phyloP scores from a whole-genome alignment of 2,797 vertebrate genomes.

The Odontamblyopus rebecca region DNA sequence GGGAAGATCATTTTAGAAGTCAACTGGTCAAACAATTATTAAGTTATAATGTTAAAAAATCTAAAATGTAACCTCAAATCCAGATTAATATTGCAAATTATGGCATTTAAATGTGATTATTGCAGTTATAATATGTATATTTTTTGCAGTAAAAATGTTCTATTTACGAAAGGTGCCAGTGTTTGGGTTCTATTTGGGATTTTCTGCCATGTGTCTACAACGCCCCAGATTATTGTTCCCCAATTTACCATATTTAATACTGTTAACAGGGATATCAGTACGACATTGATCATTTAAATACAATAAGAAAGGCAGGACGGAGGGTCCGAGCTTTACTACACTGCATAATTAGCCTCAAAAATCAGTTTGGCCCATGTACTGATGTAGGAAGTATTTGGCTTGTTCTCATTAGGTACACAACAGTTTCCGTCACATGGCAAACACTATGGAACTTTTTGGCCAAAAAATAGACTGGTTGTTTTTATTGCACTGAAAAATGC shows the following conservation, averaged over 20 bases:
- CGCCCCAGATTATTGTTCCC: neutral
- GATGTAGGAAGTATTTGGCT: too few species aligned
- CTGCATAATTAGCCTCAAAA: too few species aligned
- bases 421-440: too few species aligned
- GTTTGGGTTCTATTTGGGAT: conserved; percentile 16
- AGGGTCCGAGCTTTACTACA: too few species aligned
- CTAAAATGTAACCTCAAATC: neutral
- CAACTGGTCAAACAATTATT: neutral
- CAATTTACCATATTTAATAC: neutral
- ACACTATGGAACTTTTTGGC: too few species aligned
- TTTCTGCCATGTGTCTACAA: conserved; percentile 24
- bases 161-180: conserved; percentile 20
- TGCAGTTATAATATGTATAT: neutral
- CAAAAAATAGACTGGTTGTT: too few species aligned
- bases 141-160: neutral
- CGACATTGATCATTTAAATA: too few species aligned
- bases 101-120: neutral
- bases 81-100: neutral
- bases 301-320: too few species aligned
- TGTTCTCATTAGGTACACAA: too few species aligned
- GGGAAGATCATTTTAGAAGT: neutral
- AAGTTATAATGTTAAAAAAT: neutral
- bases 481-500: too few species aligned
- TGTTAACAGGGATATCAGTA: too few species aligned
- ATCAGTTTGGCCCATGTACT: too few species aligned